These are phyloP conservation scores for Siderastrea radians DNA, from an alignment of 92 coral and sea anemone genomes.

Conservation along the genomic window DNA sequence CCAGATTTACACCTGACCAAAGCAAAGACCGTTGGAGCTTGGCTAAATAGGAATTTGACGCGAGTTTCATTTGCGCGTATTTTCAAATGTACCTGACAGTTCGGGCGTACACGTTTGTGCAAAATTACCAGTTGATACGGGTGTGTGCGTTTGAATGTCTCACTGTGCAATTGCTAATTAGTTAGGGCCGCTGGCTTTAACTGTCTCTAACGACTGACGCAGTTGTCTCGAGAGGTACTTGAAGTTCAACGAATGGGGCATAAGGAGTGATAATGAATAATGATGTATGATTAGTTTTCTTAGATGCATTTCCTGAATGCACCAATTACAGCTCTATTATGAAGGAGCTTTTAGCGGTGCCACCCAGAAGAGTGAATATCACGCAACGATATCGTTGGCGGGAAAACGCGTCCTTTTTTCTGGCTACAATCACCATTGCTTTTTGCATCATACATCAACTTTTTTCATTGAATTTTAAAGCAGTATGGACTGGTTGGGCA, in stretches of 20 bases:
- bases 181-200: slow-evolving; percentile 29
- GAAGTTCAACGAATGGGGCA: slow-evolving; percentile 17
- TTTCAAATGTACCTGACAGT: not conserved
- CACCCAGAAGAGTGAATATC: slow-evolving; percentile 31
- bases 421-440: not conserved
- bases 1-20: slow-evolving; percentile 6
- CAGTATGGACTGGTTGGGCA: not conserved
- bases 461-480: not conserved
- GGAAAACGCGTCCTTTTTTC: not conserved
- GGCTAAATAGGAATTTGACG: not conserved
- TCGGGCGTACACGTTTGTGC: not conserved
- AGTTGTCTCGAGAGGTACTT: slow-evolving; percentile 36
- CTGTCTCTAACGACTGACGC: slow-evolving; percentile 40
- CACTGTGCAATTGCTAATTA: slow-evolving; percentile 20
- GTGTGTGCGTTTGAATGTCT: not conserved
- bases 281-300: slow-evolving; percentile 36
- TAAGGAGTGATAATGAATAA: slow-evolving; percentile 27
- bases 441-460: not conserved
- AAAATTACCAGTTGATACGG: slow-evolving; percentile 1
- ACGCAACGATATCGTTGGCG: slow-evolving; percentile 23
- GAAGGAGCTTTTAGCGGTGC: slow-evolving; percentile 32
- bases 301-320: slow-evolving; percentile 54
- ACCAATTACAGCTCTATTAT: slow-evolving; percentile 54
- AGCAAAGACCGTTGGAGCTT: not conserved
- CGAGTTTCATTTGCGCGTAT: not conserved